Evolutionary conservation across 2,113 vertebrate genomes (phyloP).

Genomic region (Chloropsis hardwickii): DNA sequence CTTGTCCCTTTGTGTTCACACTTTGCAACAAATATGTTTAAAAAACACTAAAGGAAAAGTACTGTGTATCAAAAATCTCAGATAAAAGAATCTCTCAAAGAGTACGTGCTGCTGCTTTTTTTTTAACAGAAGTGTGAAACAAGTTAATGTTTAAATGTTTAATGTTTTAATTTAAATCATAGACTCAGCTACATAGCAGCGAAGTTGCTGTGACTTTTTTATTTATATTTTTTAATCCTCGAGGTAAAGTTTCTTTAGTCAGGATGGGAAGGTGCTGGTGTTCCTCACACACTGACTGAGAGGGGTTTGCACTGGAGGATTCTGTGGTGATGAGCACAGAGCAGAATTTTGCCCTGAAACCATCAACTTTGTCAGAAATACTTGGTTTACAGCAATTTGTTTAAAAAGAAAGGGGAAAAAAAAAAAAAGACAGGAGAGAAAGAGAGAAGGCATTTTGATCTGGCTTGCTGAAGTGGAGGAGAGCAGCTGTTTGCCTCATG

Average conservation of each 20-base stretch:
- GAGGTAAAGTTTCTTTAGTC: not conserved
- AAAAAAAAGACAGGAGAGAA: not conserved
- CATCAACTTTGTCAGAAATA: not conserved
- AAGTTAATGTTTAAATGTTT: conserved; percentile 29
- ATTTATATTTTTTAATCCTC: not conserved
- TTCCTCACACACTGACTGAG: not conserved
- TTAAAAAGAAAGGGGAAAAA: not conserved
- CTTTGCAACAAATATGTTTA: conserved; percentile 26
- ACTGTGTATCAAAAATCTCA: not conserved
- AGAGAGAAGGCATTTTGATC: conserved; percentile 28
- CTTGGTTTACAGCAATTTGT: not conserved
- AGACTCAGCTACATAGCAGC: not conserved
- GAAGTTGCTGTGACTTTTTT: not conserved
- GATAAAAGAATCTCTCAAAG: not conserved
- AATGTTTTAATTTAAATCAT: not conserved
- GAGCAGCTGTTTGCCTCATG: conserved; percentile 65
- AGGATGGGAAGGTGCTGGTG: not conserved
- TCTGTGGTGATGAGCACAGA: not conserved
- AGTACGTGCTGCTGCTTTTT: not conserved
- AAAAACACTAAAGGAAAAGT: not conserved
- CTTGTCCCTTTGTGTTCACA: conserved; percentile 60
- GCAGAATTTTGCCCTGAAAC: not conserved
- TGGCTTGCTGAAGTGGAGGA: not conserved
- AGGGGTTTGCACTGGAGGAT: not conserved
- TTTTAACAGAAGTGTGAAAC: not conserved